phyloP scores from a whole-genome alignment of 2,888 invertebrate genomes.

The Sesamia inferens region DNA sequence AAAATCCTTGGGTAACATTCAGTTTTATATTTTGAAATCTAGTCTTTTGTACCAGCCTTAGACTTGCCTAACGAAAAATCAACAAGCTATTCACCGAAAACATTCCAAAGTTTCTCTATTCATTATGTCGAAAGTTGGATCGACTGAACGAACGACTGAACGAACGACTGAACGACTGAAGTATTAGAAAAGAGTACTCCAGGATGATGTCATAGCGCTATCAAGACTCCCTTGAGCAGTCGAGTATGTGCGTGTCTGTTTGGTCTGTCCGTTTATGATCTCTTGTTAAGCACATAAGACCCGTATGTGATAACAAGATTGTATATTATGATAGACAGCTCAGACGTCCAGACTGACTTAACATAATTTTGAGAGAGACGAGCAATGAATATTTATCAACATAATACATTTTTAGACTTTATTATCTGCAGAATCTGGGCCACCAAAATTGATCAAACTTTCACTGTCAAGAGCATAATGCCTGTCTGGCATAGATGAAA shows the following conservation, averaged over 20 bases:
- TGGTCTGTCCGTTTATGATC: constrained; percentile 60
- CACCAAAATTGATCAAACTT: constrained; percentile 63
- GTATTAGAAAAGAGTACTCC: constrained; percentile 40
- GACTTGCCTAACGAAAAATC: neutral
- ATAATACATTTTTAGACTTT: constrained; percentile 40
- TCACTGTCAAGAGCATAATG: constrained; percentile 66
- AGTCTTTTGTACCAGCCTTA: neutral
- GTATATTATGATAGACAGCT: constrained; percentile 82
- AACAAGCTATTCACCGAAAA: neutral
- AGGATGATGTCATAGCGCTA: constrained; percentile 55
- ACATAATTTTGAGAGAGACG: constrained; percentile 26
- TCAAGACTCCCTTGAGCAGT: constrained; percentile 49
- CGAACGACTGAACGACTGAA: constrained; percentile 17
- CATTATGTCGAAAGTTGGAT: constrained; percentile 24
- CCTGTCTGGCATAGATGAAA: constrained; percentile 50
- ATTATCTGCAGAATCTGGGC: constrained; percentile 48
- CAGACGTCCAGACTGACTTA: constrained; percentile 70
- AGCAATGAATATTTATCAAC: constrained; percentile 38
- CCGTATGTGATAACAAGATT: constrained; percentile 69
- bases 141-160: constrained; percentile 20
- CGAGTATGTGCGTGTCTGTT: constrained; percentile 53
- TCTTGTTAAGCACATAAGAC: constrained; percentile 67
- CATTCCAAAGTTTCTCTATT: constrained; percentile 14
- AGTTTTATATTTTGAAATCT: neutral
- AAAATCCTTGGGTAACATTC: constrained; percentile 14